These are phyloP conservation scores for Polymixis flavicincta DNA, from an alignment of 2,888 invertebrate genomes.

Conservation along the genomic window DNA sequence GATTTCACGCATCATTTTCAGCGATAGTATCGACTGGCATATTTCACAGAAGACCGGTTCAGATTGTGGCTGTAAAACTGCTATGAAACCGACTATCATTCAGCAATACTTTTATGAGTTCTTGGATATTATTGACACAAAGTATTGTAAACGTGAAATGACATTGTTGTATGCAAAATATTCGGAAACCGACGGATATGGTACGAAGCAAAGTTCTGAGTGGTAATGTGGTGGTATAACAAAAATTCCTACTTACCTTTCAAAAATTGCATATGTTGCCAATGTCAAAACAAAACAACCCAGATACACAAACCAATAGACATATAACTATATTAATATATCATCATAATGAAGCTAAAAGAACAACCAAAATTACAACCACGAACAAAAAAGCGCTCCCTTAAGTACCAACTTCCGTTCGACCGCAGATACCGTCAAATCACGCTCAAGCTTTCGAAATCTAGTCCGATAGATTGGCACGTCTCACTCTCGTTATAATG, in stretches of 20 bases:
- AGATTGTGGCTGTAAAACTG: constrained; percentile 50
- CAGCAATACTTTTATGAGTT: constrained; percentile 50
- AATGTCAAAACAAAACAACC: neutral
- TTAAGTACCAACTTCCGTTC: constrained; percentile 49
- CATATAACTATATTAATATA: neutral
- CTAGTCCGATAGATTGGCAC: constrained; percentile 75
- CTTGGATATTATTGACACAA: constrained; percentile 30
- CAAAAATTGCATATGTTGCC: neutral
- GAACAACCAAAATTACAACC: constrained; percentile 18
- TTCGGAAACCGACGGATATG: neutral
- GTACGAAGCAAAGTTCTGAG: neutral
- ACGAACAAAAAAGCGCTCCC: constrained; percentile 23
- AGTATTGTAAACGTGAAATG: constrained; percentile 21
- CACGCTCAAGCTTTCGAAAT: constrained; percentile 62
- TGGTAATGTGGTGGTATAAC: neutral
- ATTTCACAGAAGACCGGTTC: constrained; percentile 48
- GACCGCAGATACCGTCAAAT: constrained; percentile 58
- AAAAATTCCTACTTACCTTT: neutral
- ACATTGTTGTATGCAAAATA: constrained; percentile 32
- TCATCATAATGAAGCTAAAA: neutral
- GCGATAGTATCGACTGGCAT: constrained; percentile 52
- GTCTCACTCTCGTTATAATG: constrained; percentile 77
- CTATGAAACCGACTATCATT: constrained; percentile 43
- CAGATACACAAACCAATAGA: neutral
- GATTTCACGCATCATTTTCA: constrained; percentile 58